Evolutionary conservation across 2,113 vertebrate genomes (phyloP).

Genomic region (Phaetusa simplex): DNA sequence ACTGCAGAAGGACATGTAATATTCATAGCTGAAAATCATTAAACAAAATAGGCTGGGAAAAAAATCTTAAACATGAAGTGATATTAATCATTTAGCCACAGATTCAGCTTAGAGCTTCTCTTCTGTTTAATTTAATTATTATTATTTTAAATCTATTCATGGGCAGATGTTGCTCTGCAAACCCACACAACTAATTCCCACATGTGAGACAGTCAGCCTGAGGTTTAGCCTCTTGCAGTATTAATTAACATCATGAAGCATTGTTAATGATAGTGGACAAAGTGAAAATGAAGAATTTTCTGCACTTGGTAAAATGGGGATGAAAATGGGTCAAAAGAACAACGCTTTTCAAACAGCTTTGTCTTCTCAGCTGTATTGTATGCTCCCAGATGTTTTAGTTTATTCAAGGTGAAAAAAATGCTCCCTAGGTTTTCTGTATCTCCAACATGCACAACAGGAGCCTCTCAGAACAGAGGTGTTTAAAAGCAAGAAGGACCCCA

Average conservation of each 20-base stretch:
- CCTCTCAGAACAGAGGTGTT: neutral
- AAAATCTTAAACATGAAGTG: conserved; percentile 37
- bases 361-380: neutral
- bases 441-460: neutral
- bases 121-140: conserved; percentile 52
- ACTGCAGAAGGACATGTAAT: conserved; percentile 65
- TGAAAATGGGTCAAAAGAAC: conserved; percentile 49
- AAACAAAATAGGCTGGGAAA: conserved; percentile 55
- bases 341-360: neutral
- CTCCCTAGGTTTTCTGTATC: neutral
- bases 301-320: neutral
- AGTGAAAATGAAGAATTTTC: conserved; percentile 39
- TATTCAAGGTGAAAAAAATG: neutral
- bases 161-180: conserved; percentile 47
- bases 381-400: neutral
- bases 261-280: conserved; percentile 22
- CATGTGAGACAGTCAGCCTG: conserved; percentile 1
- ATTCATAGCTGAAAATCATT: conserved; percentile 73
- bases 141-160: conserved; percentile 16
- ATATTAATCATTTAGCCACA: conserved; percentile 63
- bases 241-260: conserved; percentile 56
- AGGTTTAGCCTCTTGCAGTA: conserved; percentile 27
- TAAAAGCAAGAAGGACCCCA: neutral
- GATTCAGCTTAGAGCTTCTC: conserved; percentile 37
- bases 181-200: conserved; percentile 17